These are phyloP conservation scores for Temnothorax longispinosus DNA, from an alignment of 1,140 invertebrate species.

Conservation along the genomic window DNA sequence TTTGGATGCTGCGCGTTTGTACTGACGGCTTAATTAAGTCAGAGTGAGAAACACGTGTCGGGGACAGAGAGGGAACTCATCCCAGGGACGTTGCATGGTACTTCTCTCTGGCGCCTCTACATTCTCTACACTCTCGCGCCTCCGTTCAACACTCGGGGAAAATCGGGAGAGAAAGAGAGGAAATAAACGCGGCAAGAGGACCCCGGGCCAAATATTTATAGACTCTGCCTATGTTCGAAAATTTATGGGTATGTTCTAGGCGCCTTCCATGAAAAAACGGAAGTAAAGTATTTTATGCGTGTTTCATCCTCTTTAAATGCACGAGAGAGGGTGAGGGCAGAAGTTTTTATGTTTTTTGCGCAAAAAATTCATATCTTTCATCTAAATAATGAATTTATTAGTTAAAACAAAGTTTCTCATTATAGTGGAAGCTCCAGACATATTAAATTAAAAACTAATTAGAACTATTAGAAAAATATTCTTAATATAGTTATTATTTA, in stretches of 20 bases:
- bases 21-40: constrained; percentile 76
- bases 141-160: constrained; percentile 49
- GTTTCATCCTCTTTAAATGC: constrained; percentile 23
- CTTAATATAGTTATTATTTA: constrained; percentile 3
- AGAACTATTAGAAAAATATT: neutral
- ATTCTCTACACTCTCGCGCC: constrained; percentile 36
- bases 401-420: neutral
- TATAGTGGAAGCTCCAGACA: neutral
- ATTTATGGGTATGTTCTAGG: constrained; percentile 61
- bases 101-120: constrained; percentile 39
- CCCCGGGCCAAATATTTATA: constrained; percentile 70
- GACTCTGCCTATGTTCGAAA: constrained; percentile 54
- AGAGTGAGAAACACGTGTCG: constrained; percentile 53
- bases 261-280: constrained; percentile 43
- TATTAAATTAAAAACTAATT: neutral
- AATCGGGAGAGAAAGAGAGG: constrained; percentile 34
- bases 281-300: constrained; percentile 29
- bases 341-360: neutral
- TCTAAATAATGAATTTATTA: neutral
- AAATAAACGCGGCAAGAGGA: constrained; percentile 19
- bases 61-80: constrained; percentile 63
- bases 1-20: constrained; percentile 73
- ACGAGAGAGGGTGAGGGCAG: neutral
- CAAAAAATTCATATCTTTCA: constrained; percentile 13
- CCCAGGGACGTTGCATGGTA: constrained; percentile 65